Evolutionary conservation across 2,888 invertebrate species (phyloP).

Genomic region (Aproaerema taeniolella): DNA sequence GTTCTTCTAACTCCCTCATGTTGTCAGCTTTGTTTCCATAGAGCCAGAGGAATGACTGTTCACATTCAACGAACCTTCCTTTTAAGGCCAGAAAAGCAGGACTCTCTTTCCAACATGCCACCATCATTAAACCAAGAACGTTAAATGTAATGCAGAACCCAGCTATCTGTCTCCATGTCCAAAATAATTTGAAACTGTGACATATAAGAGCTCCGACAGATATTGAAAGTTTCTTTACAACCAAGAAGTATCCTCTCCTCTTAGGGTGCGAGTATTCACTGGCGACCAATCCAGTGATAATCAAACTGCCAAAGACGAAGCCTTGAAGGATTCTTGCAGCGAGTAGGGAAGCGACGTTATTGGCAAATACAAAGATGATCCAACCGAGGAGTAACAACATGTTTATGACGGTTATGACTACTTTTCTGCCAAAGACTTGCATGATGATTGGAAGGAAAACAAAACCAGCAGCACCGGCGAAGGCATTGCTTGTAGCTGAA

Average conservation of each 20-base stretch:
- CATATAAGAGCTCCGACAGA: background rate
- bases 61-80: constrained; percentile 34
- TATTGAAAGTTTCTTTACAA: constrained; percentile 26
- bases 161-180: constrained; percentile 37
- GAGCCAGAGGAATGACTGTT: constrained; percentile 32
- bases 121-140: constrained; percentile 22
- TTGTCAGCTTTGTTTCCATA: constrained; percentile 27
- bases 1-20: constrained; percentile 27
- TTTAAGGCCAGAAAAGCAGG: constrained; percentile 36
- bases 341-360: constrained; percentile 26
- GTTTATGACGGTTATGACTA: constrained; percentile 24
- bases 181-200: constrained; percentile 18
- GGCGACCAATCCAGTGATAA: constrained; percentile 28
- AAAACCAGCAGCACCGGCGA: constrained; percentile 33
- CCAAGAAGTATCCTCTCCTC: constrained; percentile 36
- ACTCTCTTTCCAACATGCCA: constrained; percentile 40
- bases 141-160: constrained; percentile 21
- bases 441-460: constrained; percentile 32
- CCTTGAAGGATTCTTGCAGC: constrained; percentile 36
- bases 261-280: constrained; percentile 35
- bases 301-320: constrained; percentile 28
- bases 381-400: constrained; percentile 27
- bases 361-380: constrained; percentile 30
- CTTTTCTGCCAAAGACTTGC: constrained; percentile 34
- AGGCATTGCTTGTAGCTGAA: constrained; percentile 35